Evolutionary conservation across 2,797 vertebrate species (phyloP), one percentile per base, ranked within the genome.

Genomic region (Coracias cyanogaster): DNA sequence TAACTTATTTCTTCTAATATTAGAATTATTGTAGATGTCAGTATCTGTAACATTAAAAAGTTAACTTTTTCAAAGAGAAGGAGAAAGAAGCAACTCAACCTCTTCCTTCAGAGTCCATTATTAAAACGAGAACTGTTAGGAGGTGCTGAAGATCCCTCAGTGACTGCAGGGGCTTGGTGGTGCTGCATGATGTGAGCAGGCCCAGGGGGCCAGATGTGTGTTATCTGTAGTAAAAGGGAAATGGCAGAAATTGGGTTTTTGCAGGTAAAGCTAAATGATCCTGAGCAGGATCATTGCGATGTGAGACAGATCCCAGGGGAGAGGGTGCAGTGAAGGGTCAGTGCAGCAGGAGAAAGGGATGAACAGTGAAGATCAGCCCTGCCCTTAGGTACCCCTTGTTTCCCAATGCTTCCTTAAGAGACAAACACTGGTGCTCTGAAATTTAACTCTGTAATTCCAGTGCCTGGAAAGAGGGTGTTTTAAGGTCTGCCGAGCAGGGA

Each of bases 361-460:
- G 19, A 46, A 33, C 49, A 49, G 16, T 6, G n/a, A 29, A 29
- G 65, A 14, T 2, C 48, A 15, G 39, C 55, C 31, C 4, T 45
- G n/a, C 15, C 12, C 19, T 39, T 10, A 0, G 0, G 12, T 8
- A 18, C 67, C 17, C 0, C 25, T 15, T 26, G 3, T 64, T 80
- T 49, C n/a, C 51, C 58, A 15, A 45, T 13, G 39, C 49, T 48
- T 43, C 71, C 49, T 22, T 8, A 10, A 10, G 39, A 39, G 6
- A 29, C 21, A 22, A 31, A 33, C 11, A 4, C 15, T 4, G 15
- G 25, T 21, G 25, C 73, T 78, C 52, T 52, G 16, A 12, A 46
- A 46, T 52, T 39, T 37, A 17, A 2, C 35, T 26, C 52, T 28
- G 8, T 33, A 8, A 41, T 33, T 26, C 12, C 45, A 9, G 25